phyloP scores from a whole-genome alignment of 2,888 invertebrate genomes.

The Xanthia togata region DNA sequence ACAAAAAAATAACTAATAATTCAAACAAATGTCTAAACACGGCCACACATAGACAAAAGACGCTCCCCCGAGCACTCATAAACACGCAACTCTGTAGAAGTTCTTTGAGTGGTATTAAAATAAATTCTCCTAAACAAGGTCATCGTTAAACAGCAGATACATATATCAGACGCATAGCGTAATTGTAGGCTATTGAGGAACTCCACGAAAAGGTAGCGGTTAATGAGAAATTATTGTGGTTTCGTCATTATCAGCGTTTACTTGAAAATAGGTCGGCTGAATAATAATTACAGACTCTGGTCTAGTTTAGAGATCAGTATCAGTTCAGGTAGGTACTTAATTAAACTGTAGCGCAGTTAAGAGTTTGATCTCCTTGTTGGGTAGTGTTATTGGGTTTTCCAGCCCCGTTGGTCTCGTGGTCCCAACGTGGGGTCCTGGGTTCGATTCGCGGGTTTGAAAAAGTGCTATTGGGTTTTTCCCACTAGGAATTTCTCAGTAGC shows the following conservation, averaged over 20 bases:
- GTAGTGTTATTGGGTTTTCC: not conserved
- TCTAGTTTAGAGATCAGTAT: not conserved
- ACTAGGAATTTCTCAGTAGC: not conserved
- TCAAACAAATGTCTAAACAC: constrained; percentile 38
- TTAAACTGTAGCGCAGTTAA: not conserved
- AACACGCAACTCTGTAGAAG: constrained; percentile 56
- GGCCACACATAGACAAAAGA: constrained; percentile 29
- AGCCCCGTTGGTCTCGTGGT: too few relatives aligned
- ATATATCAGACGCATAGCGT: constrained; percentile 25
- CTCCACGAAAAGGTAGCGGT: constrained; percentile 1
- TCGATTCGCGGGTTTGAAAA: too few relatives aligned
- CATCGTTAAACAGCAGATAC: constrained; percentile 43
- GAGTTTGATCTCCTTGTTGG: not conserved
- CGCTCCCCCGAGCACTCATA: constrained; percentile 47
- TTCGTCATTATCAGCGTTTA: not conserved
- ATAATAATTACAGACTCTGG: not conserved
- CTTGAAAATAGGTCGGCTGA: not conserved
- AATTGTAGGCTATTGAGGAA: constrained; percentile 34
- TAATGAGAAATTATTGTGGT: constrained; percentile 28
- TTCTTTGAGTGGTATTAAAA: constrained; percentile 60
- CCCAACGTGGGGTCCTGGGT: too few relatives aligned
- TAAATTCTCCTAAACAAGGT: constrained; percentile 47
- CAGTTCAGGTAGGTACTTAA: not conserved
- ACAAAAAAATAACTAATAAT: constrained; percentile 20
- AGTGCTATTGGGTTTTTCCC: too few relatives aligned